A percentile compares a stretch with the other conserved stretches of the same genome.
Conservation (phyloP, 2,113 vertebrate genomes). For the Vireo altiloquus region DNA sequence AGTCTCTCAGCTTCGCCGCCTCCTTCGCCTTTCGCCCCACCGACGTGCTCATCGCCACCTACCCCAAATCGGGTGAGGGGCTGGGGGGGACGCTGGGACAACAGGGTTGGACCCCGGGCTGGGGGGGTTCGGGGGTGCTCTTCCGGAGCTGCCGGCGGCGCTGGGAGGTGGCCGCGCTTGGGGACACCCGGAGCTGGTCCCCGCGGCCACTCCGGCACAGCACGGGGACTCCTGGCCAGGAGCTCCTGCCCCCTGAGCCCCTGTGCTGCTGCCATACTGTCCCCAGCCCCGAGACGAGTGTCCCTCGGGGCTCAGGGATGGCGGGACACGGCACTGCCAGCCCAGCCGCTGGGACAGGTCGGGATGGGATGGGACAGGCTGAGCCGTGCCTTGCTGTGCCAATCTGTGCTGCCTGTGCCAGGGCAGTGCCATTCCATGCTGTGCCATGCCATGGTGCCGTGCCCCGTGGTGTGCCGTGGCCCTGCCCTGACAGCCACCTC, state of each 20-base stretch:
- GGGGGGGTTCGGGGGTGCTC: neutral
- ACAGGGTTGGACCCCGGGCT: neutral
- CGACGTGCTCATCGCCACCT: conserved; percentile 80
- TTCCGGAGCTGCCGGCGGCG: neutral
- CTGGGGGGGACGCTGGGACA: neutral
- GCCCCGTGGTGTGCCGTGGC: accelerated
- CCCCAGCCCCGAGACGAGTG: neutral
- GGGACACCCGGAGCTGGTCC: neutral
- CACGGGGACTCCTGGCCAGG: neutral
- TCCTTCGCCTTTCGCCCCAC: conserved; percentile 74
- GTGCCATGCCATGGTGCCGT: neutral
- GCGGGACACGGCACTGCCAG: neutral
- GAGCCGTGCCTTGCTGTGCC: neutral
- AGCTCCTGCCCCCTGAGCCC: neutral
- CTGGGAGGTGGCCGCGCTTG: neutral
- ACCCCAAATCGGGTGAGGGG: conserved; percentile 84
- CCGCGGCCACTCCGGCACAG: neutral
- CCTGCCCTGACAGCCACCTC: neutral
- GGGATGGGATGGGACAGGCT: too few relatives aligned
- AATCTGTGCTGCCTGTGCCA: neutral
- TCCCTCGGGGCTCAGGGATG: neutral
- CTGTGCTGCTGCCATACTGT: neutral
- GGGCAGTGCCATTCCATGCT: accelerated
- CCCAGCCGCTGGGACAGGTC: neutral
- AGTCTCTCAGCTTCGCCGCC: conserved; percentile 72